These are phyloP conservation scores for Telmatochromis sp. DNA, from an alignment of 2,113 vertebrate genomes.

Conservation along the genomic window DNA sequence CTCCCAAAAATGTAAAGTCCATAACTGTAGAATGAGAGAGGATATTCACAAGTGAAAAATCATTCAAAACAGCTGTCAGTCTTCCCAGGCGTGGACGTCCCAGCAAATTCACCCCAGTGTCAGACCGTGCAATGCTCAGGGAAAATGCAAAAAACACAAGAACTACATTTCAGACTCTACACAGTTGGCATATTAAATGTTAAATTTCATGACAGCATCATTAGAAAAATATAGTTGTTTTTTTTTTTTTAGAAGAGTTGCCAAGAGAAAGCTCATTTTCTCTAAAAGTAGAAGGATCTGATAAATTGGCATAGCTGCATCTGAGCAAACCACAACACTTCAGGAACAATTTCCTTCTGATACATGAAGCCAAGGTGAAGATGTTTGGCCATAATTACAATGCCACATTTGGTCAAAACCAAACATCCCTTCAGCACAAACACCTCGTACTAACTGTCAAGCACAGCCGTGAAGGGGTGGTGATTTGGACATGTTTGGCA, in stretches of 20 bases:
- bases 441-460: not conserved
- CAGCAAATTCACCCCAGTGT: not conserved
- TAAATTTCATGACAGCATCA: not conserved
- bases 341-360: not conserved
- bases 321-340: not conserved
- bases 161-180: not conserved
- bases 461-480: not conserved
- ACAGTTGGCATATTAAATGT: not conserved
- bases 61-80: not conserved
- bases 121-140: not conserved
- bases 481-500: not conserved
- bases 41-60: not conserved
- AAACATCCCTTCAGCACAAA: not conserved
- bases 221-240: not conserved
- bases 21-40: not conserved
- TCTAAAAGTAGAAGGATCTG: not conserved
- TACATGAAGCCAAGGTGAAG: not conserved
- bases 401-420: not conserved
- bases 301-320: not conserved
- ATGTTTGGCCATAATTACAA: not conserved
- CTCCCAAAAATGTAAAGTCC: not conserved
- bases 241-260: not conserved
- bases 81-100: not conserved
- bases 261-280: rapidly evolving
- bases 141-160: not conserved